Evolutionary conservation across 2,888 invertebrate genomes (phyloP).

Genomic region (Trichopoda pennipes): DNA sequence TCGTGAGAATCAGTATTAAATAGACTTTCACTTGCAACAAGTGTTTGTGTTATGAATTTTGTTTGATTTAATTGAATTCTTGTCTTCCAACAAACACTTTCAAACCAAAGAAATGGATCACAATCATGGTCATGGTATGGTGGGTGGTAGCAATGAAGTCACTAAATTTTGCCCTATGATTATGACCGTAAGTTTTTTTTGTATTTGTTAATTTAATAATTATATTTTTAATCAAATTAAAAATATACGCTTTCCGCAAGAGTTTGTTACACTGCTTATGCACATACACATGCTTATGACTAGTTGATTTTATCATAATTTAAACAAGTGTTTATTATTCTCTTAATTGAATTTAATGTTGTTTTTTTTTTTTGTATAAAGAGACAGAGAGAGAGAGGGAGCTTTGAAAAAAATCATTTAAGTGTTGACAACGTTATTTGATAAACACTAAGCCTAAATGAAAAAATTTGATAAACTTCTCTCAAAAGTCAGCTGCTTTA

Average conservation of each 20-base stretch:
- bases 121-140: slow-evolving; percentile 68
- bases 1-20: slow-evolving; percentile 59
- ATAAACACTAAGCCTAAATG: no score
- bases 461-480: no score
- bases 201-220: slow-evolving; percentile 31
- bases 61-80: slow-evolving; percentile 32
- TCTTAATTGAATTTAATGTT: slow-evolving; percentile 2
- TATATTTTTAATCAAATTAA: slow-evolving; percentile 40
- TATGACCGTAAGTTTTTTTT: slow-evolving; percentile 77
- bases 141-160: slow-evolving; percentile 12
- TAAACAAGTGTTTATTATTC: slow-evolving; percentile 29
- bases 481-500: no score
- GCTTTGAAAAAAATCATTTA: no score
- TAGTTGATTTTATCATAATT: slow-evolving; percentile 22
- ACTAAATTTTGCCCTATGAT: slow-evolving; percentile 77
- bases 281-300: background rate
- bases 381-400: no score
- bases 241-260: slow-evolving; percentile 33
- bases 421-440: no score
- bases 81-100: slow-evolving; percentile 17
- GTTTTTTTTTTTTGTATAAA: no score
- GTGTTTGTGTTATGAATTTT: slow-evolving; percentile 44
- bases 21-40: slow-evolving; percentile 58
- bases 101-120: slow-evolving; percentile 72
- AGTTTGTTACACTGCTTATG: slow-evolving; percentile 15